Evolutionary conservation across 2,797 vertebrate species (phyloP).

Genomic region (Phoeniculus purpureus): DNA sequence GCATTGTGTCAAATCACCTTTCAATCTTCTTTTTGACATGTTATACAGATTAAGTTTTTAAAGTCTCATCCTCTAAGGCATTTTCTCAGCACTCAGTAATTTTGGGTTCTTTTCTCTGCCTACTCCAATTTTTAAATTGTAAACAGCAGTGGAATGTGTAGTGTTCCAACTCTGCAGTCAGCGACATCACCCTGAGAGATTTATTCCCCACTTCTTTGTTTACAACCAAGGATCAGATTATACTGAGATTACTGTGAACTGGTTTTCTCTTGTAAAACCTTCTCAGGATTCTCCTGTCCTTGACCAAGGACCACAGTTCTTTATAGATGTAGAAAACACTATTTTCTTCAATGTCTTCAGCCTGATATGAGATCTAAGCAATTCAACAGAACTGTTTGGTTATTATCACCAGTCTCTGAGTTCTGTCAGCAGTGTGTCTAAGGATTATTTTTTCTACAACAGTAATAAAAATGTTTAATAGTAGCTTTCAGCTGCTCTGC

Average conservation of each 20-base stretch:
- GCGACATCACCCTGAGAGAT: not conserved
- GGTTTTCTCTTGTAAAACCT: not conserved
- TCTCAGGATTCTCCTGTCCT: not conserved
- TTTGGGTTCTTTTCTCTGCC: conserved; percentile 13
- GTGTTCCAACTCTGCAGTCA: not conserved
- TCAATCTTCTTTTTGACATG: conserved; percentile 42
- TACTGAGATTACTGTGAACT: not conserved
- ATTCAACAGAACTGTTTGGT: not conserved
- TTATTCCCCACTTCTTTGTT: not conserved
- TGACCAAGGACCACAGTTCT: not conserved
- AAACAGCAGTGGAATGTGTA: not conserved
- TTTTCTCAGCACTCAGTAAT: conserved; percentile 20
- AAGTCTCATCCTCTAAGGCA: conserved; percentile 27
- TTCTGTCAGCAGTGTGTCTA: not conserved
- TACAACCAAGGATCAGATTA: not conserved
- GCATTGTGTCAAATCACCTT: not conserved
- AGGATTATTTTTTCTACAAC: not conserved
- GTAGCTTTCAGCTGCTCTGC: not conserved
- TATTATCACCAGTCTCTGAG: not conserved
- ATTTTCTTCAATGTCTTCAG: not conserved
- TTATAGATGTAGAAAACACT: not conserved
- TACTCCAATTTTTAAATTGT: conserved; percentile 3
- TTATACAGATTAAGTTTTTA: conserved; percentile 45
- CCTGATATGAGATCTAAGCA: not conserved
- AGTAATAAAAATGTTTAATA: not conserved